Conservation (phyloP, 2,113 vertebrate species). For the Cynoglossus semilaevis region DNA sequence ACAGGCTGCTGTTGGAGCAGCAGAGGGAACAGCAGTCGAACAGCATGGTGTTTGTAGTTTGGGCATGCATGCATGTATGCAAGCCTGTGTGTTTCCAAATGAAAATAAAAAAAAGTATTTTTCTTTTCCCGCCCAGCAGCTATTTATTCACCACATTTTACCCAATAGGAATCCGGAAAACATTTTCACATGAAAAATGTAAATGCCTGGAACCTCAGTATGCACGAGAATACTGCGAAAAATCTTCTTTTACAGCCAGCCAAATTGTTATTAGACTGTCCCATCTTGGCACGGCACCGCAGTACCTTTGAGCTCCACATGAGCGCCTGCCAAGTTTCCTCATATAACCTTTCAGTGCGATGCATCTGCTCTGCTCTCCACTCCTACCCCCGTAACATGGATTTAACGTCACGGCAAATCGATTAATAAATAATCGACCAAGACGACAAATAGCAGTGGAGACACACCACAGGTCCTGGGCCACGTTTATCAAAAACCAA, state of each 20-base stretch:
- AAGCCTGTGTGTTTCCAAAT: conserved; percentile 1
- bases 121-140: background rate
- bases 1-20: conserved; percentile 29
- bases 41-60: conserved; percentile 35
- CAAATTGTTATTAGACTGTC: background rate
- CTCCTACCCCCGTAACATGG: conserved; percentile 15
- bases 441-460: conserved; percentile 11
- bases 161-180: too few relatives aligned
- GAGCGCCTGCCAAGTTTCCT: background rate
- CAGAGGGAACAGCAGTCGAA: conserved; percentile 29
- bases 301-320: background rate
- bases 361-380: conserved; percentile 9
- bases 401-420: conserved; percentile 31
- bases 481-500: conserved; percentile 9
- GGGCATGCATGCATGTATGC: conserved; percentile 15
- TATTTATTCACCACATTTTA: background rate
- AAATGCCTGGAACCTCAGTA: too few relatives aligned
- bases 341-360: background rate
- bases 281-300: background rate
- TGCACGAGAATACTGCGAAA: too few relatives aligned
- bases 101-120: background rate
- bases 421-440: conserved; percentile 2
- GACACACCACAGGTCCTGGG: background rate
- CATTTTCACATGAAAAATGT: too few relatives aligned
- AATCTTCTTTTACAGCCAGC: background rate